Evolutionary conservation across 2,113 vertebrate species (phyloP), one percentile per base, ranked within the genome.

Genomic region (Heterocephalus glaber): DNA sequence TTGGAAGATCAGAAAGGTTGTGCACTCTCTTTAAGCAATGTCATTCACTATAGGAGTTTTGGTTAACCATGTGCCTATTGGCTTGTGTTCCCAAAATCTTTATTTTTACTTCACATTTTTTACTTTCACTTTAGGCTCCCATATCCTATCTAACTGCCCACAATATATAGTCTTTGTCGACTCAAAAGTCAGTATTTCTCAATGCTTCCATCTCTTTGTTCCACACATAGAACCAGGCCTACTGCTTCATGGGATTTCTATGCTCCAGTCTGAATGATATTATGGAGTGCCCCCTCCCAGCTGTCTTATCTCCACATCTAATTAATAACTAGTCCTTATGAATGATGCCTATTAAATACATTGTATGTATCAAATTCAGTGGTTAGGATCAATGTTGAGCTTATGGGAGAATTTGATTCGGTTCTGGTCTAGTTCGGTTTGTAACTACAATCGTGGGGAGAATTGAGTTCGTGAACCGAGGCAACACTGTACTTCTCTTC

Each of bases 101-200:
- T 89, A 72, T 58, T 92, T 93, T 93, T 54, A 68, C 47, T 41
- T 89, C 47, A 56, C 7, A 74, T 79, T 76, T 88, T 5, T 91
- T 9, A 61, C 70, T 81, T 95, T 47, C 30, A 11, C 20, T 86
- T 89, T 5, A 58, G 66, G 20, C 10, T 90, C 52, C 58, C 74
- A n/a, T 76, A 88, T 88, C 13, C 13, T 76, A 85, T 88, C 9
- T 16, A 81, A 54, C 12, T 41, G 24, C 41, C 56, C 52, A 33
- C 28, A 81, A 14, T n/a, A 30, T 3, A 6, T 86, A 82, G 1
- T 54, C 30, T 19, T 92, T 80, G 33, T 80, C 60, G 52, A 86
- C 26, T 52, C 61, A 49, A 60, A 94, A 82, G 28, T 65, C 20
- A 41, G 0, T 83, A 65, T 89, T 66, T 49, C 35, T 61, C 60